These are phyloP conservation scores for Petrolisthes cinctipes DNA, from an alignment of 2,888 invertebrate species.

Conservation along the genomic window DNA sequence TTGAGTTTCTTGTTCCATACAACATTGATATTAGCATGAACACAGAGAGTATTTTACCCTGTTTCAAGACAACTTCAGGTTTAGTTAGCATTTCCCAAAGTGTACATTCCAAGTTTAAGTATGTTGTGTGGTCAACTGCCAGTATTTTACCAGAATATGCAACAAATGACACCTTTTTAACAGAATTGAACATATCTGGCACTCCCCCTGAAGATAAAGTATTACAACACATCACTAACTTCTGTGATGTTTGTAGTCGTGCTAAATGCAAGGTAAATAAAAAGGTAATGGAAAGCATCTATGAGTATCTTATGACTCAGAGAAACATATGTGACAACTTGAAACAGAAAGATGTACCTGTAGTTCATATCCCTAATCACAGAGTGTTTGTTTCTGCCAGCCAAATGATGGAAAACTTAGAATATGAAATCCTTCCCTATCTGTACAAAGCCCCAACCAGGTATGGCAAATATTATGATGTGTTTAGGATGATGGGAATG, in stretches of 20 bases:
- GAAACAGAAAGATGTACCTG: background rate
- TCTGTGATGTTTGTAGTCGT: background rate
- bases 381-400: slow-evolving; percentile 13
- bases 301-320: slow-evolving; percentile 6
- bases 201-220: background rate
- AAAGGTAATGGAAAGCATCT: slow-evolving; percentile 35
- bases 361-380: slow-evolving; percentile 35
- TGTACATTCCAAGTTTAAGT: background rate
- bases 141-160: slow-evolving; percentile 23
- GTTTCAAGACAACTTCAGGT: slow-evolving; percentile 21
- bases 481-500: slow-evolving; percentile 25
- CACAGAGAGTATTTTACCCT: background rate
- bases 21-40: background rate
- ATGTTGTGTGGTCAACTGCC: slow-evolving; percentile 24
- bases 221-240: slow-evolving; percentile 14
- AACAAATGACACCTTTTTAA: too few relatives aligned
- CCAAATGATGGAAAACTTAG: background rate
- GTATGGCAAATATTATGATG: slow-evolving; percentile 34
- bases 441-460: slow-evolving; percentile 32
- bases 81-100: slow-evolving; percentile 2
- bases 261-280: too few relatives aligned
- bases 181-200: background rate
- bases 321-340: background rate
- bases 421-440: slow-evolving; percentile 26
- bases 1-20: slow-evolving; percentile 34